Base-by-base conservation (phyloP, 2,113 vertebrate species). In the Paracanthobrama guichenoti region DNA sequence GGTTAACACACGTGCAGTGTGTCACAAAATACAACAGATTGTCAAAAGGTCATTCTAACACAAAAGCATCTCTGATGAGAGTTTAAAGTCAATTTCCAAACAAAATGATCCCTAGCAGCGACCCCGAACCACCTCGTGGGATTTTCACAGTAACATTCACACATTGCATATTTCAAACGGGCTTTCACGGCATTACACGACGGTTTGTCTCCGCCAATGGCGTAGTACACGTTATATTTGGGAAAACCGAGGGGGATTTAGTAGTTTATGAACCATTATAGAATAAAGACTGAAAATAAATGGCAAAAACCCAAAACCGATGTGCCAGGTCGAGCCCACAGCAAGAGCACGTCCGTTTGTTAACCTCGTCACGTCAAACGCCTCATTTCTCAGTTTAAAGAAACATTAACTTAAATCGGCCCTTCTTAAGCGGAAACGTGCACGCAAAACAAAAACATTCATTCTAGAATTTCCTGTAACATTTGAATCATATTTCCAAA, bases 351-450 rank as follows among this genome's bases (percentile, higher is more conserved):
- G 16, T 83, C 72, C 24, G 53, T 71, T 39, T 22, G 79, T 59
- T 79, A 69, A 44, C 35, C 39, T 20, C 13, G 73, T 90, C 89
- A 88, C 86, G 86, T 87, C 90, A 91, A 91, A 90, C 48, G n/a
- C 53, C 0, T 83, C 74, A 10, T 24, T 86, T 86, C 39, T 20
- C 71, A 79, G 3, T 59, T 1, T 44, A 59, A 81, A 82, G 69
- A 67, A 39, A 12, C 55, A 79, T 85, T 87, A 82, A 91, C 88
- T 55, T 48, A 55, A 39, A 26, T 76, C 88, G 84, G 90, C 90
- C 89, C 86, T 90, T 90, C 26, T 83, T 69, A 64, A 73, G 24
- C 46, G 84, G n/a, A 82, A 88, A 86, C 82, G 84, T 35, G 8
- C 67, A 59, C 60, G 11, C 16, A 55, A 80, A 57, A 79, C 39